Percentiles rank a stretch among this genome's conserved stretches.
Conservation (phyloP, 1,140 invertebrate genomes). For the Camponotus floridanus region DNA sequence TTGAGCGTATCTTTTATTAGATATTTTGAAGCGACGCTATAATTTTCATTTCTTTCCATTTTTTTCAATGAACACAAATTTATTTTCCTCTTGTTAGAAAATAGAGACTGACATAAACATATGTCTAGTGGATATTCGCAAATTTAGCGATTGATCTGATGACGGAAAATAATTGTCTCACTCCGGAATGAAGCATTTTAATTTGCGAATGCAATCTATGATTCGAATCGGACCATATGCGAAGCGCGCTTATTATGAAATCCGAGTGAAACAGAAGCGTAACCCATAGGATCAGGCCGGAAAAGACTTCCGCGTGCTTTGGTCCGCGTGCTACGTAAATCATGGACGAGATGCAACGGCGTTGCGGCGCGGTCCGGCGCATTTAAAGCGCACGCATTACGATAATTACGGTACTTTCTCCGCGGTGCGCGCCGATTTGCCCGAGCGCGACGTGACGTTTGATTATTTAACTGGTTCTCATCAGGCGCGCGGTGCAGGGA, state of each 20-base stretch:
- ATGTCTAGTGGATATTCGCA: background rate
- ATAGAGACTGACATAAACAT: too few species aligned
- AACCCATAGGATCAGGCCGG: slow-evolving; percentile 38
- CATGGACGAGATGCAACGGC: slow-evolving; percentile 35
- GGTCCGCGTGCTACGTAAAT: slow-evolving; percentile 41
- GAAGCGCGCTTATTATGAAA: slow-evolving; percentile 65
- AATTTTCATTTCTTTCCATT: too few species aligned
- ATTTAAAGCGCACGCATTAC: slow-evolving; percentile 62
- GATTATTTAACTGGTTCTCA: slow-evolving; percentile 62
- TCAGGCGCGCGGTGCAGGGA: slow-evolving; percentile 24
- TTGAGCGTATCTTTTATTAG: background rate
- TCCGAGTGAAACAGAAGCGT: slow-evolving; percentile 75
- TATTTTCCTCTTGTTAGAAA: background rate
- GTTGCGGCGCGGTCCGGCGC: slow-evolving; percentile 7
- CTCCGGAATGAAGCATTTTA: background rate
- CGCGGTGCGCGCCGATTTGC: slow-evolving; percentile 33
- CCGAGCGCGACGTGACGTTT: slow-evolving; percentile 56
- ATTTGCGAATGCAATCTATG: background rate
- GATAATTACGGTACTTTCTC: slow-evolving; percentile 64
- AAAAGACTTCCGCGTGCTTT: slow-evolving; percentile 57
- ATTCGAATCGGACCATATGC: background rate
- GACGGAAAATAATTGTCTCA: background rate
- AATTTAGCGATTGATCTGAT: background rate
- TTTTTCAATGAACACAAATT: background rate
- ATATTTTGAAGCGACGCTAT: background rate